These are phyloP conservation scores for Mamestra configurata DNA, from an alignment of 1,140 invertebrate genomes.

Conservation along the genomic window DNA sequence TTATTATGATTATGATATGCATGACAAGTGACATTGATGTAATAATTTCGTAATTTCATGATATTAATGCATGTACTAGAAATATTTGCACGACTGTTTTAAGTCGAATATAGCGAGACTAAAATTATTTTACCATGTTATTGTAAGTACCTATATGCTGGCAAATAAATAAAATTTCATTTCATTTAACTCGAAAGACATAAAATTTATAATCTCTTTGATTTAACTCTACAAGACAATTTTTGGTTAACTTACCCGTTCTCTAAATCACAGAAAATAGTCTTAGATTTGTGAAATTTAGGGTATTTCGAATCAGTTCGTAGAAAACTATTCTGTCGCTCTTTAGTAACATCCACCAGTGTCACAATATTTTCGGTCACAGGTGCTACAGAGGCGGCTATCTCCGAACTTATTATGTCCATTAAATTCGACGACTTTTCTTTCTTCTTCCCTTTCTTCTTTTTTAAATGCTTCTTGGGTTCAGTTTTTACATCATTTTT, in stretches of 20 bases:
- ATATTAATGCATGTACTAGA: too few species aligned
- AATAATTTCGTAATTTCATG: too few species aligned
- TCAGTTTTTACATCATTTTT: constrained; percentile 61
- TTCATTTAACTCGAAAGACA: too few species aligned
- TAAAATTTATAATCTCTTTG: too few species aligned
- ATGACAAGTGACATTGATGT: too few species aligned
- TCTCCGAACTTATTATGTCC: constrained; percentile 73
- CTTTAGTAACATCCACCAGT: constrained; percentile 50
- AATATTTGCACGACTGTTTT: too few species aligned
- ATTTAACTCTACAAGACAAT: too few species aligned
- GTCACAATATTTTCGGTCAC: constrained; percentile 69
- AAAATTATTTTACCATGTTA: too few species aligned
- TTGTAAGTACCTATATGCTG: too few species aligned
- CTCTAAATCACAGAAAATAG: constrained; percentile 57
- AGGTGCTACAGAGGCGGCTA: constrained; percentile 59
- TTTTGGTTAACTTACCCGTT: constrained; percentile 59
- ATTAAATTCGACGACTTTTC: constrained; percentile 64
- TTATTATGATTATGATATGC: too few species aligned
- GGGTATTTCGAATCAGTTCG: constrained; percentile 29
- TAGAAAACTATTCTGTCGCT: constrained; percentile 59
- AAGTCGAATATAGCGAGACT: too few species aligned
- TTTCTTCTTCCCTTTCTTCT: constrained; percentile 67
- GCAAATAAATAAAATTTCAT: too few species aligned
- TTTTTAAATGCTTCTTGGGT: constrained; percentile 59
- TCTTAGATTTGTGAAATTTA: constrained; percentile 46